Conservation (phyloP, 2,113 vertebrate genomes). For the Rhombomys opimus region DNA sequence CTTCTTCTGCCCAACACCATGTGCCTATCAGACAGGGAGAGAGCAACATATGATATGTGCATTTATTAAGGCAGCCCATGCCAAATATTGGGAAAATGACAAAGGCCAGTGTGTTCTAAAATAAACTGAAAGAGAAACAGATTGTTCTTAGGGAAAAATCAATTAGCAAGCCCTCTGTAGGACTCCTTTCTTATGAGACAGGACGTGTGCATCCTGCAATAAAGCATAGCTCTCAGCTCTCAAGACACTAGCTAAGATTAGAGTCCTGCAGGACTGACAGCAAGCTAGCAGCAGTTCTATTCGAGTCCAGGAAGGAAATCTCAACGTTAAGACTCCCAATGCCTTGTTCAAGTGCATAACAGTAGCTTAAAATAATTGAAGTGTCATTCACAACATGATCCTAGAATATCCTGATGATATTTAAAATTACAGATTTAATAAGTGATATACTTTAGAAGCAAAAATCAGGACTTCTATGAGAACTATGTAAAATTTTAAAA, state of each 20-base stretch:
- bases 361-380: constrained; percentile 65
- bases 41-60: constrained; percentile 83
- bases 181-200: constrained; percentile 40
- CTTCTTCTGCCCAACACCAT: constrained; percentile 83
- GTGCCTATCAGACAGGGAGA: constrained; percentile 79
- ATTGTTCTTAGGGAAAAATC: constrained; percentile 81
- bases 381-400: constrained; percentile 36
- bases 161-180: constrained; percentile 78
- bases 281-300: background rate
- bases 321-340: constrained; percentile 1
- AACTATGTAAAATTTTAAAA: background rate
- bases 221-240: constrained; percentile 66
- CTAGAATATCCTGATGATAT: constrained; percentile 45
- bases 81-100: constrained; percentile 77
- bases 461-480: background rate
- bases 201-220: constrained; percentile 58
- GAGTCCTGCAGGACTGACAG: constrained; percentile 75
- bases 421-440: constrained; percentile 52
- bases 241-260: constrained; percentile 74
- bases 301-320: constrained; percentile 12
- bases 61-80: constrained; percentile 85
- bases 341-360: constrained; percentile 27
- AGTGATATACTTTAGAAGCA: constrained; percentile 39
- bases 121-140: constrained; percentile 80
- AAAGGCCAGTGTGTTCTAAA: constrained; percentile 80